Conservation (phyloP, 1,140 invertebrate genomes). For the Stegodyphus mimosarum region DNA sequence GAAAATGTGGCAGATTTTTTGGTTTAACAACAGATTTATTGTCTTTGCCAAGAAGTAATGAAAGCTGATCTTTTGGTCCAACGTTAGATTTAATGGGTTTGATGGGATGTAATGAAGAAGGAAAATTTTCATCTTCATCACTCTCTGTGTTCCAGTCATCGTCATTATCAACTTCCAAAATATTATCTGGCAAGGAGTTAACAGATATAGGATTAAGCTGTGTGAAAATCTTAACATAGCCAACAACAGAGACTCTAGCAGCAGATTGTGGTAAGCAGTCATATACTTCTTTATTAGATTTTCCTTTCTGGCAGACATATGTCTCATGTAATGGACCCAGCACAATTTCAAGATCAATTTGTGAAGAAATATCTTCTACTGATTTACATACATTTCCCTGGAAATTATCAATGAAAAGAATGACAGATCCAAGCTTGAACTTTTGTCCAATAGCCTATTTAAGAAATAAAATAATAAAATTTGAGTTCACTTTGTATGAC, state of each 20-base stretch:
- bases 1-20: too few species aligned
- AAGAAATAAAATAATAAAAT: background rate
- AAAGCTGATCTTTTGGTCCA: too few species aligned
- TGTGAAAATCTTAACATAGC: background rate
- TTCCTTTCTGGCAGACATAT: background rate
- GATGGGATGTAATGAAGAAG: background rate
- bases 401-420: conserved; percentile 49
- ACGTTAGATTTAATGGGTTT: too few species aligned
- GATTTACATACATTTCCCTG: background rate
- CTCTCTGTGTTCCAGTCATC: background rate
- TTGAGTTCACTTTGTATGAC: too few species aligned
- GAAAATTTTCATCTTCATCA: background rate
- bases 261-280: background rate
- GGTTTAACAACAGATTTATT: too few species aligned
- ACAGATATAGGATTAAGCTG: background rate
- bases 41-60: too few species aligned
- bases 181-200: background rate
- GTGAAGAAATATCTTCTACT: conserved; percentile 5
- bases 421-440: conserved; percentile 3
- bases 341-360: conserved; percentile 12
- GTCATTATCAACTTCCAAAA: background rate
- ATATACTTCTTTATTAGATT: background rate
- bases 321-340: conserved; percentile 9
- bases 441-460: conserved; percentile 6
- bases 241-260: background rate